Evolutionary conservation across 2,113 vertebrate species (phyloP).

Genomic region (Ginglymostoma cirratum): DNA sequence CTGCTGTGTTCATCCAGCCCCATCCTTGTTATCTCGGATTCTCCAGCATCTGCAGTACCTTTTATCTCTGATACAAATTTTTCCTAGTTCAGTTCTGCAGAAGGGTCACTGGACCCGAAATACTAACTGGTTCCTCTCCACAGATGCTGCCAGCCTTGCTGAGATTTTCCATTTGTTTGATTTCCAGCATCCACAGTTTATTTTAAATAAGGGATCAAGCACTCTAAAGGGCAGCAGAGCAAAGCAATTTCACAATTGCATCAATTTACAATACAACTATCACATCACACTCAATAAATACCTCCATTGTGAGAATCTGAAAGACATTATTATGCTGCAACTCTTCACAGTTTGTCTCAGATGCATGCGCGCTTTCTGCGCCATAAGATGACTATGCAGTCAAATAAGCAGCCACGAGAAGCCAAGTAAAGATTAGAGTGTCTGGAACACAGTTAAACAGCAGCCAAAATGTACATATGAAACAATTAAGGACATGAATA

Average conservation of each 20-base stretch:
- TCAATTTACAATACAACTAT: not conserved
- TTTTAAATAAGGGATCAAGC: not conserved
- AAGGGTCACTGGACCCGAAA: too few species aligned
- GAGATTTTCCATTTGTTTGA: too few species aligned
- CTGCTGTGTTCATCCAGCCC: too few species aligned
- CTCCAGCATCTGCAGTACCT: too few species aligned
- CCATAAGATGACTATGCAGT: not conserved
- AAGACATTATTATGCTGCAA: not conserved
- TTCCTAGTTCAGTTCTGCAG: too few species aligned
- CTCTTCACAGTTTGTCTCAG: not conserved
- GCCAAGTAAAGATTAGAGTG: not conserved
- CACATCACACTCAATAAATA: not conserved
- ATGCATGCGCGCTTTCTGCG: not conserved
- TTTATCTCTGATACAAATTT: too few species aligned
- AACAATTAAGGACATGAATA: not conserved
- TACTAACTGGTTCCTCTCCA: too few species aligned
- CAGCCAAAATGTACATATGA: too few species aligned
- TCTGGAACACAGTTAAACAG: not conserved
- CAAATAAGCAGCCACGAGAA: not conserved
- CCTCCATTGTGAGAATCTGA: not conserved
- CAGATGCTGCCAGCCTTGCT: too few species aligned
- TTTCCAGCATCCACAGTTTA: too few species aligned
- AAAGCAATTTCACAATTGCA: not conserved
- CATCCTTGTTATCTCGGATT: too few species aligned
- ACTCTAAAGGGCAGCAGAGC: not conserved